Percentiles rank a stretch among this genome's conserved stretches.
These are phyloP conservation scores for Oreochromis grahami DNA, from an alignment of 2,797 vertebrate genomes.

Conservation along the genomic window DNA sequence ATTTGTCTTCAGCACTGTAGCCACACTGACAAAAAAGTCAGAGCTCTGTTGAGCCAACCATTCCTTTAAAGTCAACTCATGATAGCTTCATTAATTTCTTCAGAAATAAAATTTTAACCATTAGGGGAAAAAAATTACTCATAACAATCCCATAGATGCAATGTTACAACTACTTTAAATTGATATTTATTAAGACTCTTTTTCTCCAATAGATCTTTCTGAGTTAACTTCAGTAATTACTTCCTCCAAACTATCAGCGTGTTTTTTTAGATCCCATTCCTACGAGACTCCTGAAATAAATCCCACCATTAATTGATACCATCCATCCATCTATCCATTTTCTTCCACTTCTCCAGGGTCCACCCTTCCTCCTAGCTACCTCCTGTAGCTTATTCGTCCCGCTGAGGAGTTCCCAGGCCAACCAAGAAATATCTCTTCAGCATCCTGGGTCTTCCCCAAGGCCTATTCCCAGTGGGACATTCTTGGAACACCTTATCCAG, in stretches of 20 bases:
- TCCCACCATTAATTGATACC: background rate
- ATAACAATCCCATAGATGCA: background rate
- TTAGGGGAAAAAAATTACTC: background rate
- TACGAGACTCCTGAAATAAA: background rate
- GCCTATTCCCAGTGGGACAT: background rate
- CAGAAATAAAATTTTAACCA: background rate
- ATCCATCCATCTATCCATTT: background rate
- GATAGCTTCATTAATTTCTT: background rate
- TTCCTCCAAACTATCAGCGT: background rate
- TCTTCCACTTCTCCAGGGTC: background rate
- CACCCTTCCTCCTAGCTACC: background rate
- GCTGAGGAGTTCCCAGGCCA: background rate
- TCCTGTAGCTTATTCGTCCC: background rate
- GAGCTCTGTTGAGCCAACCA: background rate
- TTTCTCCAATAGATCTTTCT: background rate
- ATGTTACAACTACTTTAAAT: background rate
- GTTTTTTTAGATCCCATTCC: background rate
- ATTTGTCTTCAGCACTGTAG: fast-evolving
- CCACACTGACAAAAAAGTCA: background rate
- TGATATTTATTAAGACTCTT: background rate
- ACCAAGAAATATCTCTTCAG: fast-evolving
- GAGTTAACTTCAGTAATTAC: background rate
- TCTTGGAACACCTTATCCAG: background rate
- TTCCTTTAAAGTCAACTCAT: background rate
- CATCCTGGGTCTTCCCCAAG: background rate